Evolutionary conservation across 1,140 invertebrate species (phyloP), one percentile per base, ranked within the genome.

Genomic region (Ruditapes philippinarum): DNA sequence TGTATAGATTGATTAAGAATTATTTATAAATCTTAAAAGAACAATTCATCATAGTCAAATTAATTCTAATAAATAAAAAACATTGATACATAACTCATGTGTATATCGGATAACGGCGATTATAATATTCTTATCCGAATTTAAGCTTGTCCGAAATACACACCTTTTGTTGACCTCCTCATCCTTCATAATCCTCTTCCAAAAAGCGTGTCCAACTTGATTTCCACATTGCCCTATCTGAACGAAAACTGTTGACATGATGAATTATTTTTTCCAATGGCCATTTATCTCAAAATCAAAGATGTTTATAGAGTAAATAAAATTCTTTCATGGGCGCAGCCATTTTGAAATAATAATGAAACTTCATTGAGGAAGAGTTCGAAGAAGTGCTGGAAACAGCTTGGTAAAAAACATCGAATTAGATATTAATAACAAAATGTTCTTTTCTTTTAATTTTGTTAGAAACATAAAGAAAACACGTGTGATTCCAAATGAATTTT

Each of bases 171-270:
- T 42, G 14, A 91, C 90, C 11, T 76, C 73, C 62, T 91, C 81
- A 74, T 94, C 93, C 22, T 91, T 90, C 7, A 68, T 31, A 36
- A 91, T 62, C 57, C 85, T 90, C 36, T 92, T 93, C 94, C 93
- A 94, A 57, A 95, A 91, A 17, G 86, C 51, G 12, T 91, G 88
- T n/a, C 94, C 92, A 40, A 94, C 87, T 89, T 95, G 94, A 76
- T 95, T 95, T 70, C 94, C 94, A 90, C 94, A 95, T 62, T 95
- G 94, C 31, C 94, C 94, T 76, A 94, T 92, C 33, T 95, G 93
- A 9, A 95, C 38, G 86, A 93, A 91, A 14, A 95, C 92, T 19
- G 92, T 91, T 14, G 94, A 92, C 93, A 94, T 94, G 28, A 70
- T 78, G n/a, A n/a, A 88, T 62, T 0, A 62, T 62, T 25, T 45